Evolutionary conservation across 2,888 invertebrate species (phyloP), one percentile per base, ranked within the genome.

Genomic region (Seira ritae): DNA sequence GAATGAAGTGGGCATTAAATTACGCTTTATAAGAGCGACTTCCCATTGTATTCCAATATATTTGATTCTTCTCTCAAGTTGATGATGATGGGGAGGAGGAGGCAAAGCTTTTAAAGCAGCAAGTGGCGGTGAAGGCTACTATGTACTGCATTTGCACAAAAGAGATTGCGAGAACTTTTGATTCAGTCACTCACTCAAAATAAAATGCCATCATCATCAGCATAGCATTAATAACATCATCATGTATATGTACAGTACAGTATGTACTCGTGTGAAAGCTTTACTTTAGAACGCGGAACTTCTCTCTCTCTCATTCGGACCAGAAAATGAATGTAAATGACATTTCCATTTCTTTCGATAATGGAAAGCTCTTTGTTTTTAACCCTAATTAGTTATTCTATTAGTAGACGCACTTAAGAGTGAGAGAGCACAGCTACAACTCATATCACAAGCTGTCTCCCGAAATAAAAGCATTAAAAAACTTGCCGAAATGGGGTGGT

Each of bases 291-390:
- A n/a, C 50, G 50, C 12, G 50, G 31, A 31, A 31, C 31, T 31
- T 31, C 31, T 31, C 66, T 80, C 79, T 69, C 50, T 42, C 75
- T 60, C 80, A 74, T 50, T 75, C 75, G 80, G 80, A 80, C 80
- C 74, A 74, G 80, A 80, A 69, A 80, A 80, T 80, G 80, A 80
- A 80, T 80, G 80, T 80, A 74, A 80, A 75, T 80, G 80, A 80
- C 80, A 80, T 80, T 80, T 80, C 80, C 80, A 80, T 80, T 80
- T 80, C 80, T 80, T 80, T 80, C 80, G 80, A 80, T 80, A 80
- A 80, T 80, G 75, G 80, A 80, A 80, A 80, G 80, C 80, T 80
- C 75, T 80, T 80, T 80, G 80, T 80, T 80, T 79, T 75, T 80
- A 75, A 80, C 80, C 80, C 80, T 80, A 80, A 80, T 80, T 75